Base-by-base conservation (phyloP, 2,113 vertebrate species). In the Albula glossodonta region DNA sequence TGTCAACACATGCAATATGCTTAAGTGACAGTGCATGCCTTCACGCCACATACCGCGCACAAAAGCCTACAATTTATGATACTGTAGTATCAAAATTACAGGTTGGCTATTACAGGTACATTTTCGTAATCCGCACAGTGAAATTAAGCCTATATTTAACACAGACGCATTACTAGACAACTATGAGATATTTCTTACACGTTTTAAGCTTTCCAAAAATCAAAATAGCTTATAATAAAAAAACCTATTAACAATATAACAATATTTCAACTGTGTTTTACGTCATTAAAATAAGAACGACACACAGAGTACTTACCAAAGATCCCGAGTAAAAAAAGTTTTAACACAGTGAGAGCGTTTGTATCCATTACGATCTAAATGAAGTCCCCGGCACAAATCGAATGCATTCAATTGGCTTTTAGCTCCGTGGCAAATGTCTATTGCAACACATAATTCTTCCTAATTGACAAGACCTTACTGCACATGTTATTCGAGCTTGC, bases 251-350 rank as follows among this genome's bases (percentile, higher is more conserved):
- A 41, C 31, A 41, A 41, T 41, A 41, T 41, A 41, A 41, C 31
- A 41, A 41, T 41, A 41, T 41, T 41, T 41, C 31, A 41, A 41
- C 31, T 41, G 31, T 31, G 70, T 74, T 10, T 74, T n/a, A 6
- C 8, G 31, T 74, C 70, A 74, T 74, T n/a, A 2, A 70, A 70
- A 60, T 15, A 60, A 7, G 17, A 60, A 60, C 5, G 17, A 13
- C 0, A 70, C 2, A 10, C n/a, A n/a, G 48, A 31, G 9, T 51
- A 94, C 94, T 94, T 86, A 95, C 94, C 92, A 80, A 94, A 85
- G 89, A 94, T 80, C 53, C 91, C 92, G 41, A 93, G 82, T 52
- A 91, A 52, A 83, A 93, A 94, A 93, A 95, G 93, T 94, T 94
- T 94, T 63, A 93, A 81, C 19, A 88, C 87, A n/a, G 86, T 82